A percentile compares a stretch with the other conserved stretches of the same genome.
Conservation (phyloP, 1,140 invertebrate genomes). For the Acromyrmex heyeri region DNA sequence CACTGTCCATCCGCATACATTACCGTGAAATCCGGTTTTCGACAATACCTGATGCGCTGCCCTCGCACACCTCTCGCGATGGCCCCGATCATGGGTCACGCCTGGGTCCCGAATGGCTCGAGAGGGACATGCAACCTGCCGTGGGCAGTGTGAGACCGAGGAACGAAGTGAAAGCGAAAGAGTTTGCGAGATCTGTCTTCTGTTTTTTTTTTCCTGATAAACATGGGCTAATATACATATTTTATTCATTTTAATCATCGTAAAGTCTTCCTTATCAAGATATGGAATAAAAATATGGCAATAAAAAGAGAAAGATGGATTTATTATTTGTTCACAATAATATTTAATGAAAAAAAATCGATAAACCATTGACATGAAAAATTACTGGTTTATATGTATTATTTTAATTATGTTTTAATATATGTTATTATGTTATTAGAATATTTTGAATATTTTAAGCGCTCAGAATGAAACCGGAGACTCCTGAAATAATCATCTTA, state of each 20-base stretch:
- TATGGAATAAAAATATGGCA: background rate
- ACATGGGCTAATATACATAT: background rate
- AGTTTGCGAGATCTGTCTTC: background rate
- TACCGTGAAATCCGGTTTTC: conserved; percentile 75
- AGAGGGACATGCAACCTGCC: conserved; percentile 35
- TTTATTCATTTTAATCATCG: background rate
- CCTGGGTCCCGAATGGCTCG: conserved; percentile 5
- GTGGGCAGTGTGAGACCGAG: conserved; percentile 41
- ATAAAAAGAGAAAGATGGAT: background rate
- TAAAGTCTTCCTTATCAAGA: background rate
- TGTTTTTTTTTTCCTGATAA: too few relatives aligned
- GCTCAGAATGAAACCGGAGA: background rate
- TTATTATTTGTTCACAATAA: conserved; percentile 14
- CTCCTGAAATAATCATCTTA: conserved; percentile 2
- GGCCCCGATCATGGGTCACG: conserved; percentile 41
- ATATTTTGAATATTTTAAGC: background rate
- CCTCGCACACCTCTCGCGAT: conserved; percentile 52
- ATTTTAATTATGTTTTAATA: background rate
- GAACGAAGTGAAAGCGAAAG: conserved; percentile 2
- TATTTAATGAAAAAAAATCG: background rate
- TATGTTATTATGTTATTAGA: background rate
- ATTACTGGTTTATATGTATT: background rate
- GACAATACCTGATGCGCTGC: conserved; percentile 68
- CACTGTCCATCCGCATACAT: conserved; percentile 75
- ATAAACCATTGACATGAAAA: background rate